Evolutionary conservation across 2,113 vertebrate genomes (phyloP).

Genomic region (Cryptotis parvus): DNA sequence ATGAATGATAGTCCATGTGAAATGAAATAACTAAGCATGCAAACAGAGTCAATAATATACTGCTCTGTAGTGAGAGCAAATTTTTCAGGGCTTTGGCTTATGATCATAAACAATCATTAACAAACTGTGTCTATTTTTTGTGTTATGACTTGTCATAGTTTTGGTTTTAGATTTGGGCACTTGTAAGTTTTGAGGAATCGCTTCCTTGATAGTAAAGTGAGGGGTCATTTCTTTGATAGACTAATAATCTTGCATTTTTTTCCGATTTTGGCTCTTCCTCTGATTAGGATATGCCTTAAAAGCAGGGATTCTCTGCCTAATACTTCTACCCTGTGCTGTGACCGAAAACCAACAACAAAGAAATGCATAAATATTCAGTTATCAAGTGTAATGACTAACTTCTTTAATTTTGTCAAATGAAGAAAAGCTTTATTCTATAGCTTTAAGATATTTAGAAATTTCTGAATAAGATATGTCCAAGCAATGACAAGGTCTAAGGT

Average conservation of each 20-base stretch:
- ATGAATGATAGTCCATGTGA: slow-evolving; percentile 22
- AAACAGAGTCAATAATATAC: not conserved
- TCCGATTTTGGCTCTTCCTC: slow-evolving; percentile 23
- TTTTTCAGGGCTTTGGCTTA: not conserved
- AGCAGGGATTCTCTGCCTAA: not conserved
- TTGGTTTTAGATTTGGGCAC: not conserved
- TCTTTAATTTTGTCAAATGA: slow-evolving; percentile 14
- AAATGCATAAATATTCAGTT: not conserved
- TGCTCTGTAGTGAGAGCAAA: not conserved
- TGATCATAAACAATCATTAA: not conserved
- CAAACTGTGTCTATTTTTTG: not conserved
- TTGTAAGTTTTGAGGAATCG: slow-evolving; percentile 12
- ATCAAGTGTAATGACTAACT: slow-evolving; percentile 8
- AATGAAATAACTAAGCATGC: slow-evolving; percentile 15
- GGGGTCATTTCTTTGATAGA: not conserved
- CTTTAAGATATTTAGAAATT: slow-evolving; percentile 22
- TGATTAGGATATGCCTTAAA: slow-evolving; percentile 20
- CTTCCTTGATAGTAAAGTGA: slow-evolving; percentile 10
- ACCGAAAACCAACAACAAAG: too few relatives aligned
- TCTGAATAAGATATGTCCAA: not conserved
- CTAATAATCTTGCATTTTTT: slow-evolving; percentile 34
- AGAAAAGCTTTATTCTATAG: slow-evolving; percentile 34
- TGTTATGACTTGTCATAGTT: not conserved
- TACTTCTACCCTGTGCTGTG: not conserved
- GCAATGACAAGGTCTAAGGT: too few relatives aligned